These are phyloP conservation scores for Calonectris borealis DNA, from an alignment of 2,113 vertebrate species.

Conservation along the genomic window DNA sequence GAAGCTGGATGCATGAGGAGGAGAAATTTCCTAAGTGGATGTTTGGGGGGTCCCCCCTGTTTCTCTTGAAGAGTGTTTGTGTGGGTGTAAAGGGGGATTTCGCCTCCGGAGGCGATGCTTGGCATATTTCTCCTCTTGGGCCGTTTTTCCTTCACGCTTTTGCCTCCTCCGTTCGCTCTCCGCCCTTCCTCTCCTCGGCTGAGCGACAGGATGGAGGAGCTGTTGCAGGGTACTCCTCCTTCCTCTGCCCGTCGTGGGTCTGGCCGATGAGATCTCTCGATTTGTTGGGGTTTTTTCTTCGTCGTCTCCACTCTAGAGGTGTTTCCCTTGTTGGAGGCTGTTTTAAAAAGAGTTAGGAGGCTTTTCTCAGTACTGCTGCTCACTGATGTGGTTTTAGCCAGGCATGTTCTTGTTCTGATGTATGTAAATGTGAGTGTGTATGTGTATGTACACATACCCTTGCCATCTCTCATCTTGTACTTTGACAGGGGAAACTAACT, in stretches of 20 bases:
- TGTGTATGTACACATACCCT: neutral
- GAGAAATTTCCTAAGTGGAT: neutral
- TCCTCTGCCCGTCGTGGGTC: neutral
- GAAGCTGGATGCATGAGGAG: neutral
- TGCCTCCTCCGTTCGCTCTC: neutral
- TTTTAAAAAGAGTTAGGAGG: neutral
- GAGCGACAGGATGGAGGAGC: conserved; percentile 11
- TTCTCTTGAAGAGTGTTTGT: neutral
- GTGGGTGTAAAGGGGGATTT: neutral
- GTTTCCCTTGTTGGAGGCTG: neutral
- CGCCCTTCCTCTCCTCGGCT: conserved; percentile 21
- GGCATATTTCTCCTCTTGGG: neutral
- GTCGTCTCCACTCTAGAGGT: neutral
- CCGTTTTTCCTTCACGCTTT: neutral
- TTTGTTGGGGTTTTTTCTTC: neutral
- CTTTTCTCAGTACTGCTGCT: neutral
- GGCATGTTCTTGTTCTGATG: neutral
- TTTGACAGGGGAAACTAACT: neutral
- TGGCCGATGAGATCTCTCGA: neutral
- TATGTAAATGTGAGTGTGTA: fast-evolving
- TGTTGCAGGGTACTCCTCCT: neutral
- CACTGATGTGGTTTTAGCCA: neutral
- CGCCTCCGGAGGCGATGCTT: neutral
- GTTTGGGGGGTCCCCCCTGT: neutral
- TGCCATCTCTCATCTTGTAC: neutral